phyloP scores from a whole-genome alignment of 2,113 vertebrate genomes.

The Syngnathus floridae region DNA sequence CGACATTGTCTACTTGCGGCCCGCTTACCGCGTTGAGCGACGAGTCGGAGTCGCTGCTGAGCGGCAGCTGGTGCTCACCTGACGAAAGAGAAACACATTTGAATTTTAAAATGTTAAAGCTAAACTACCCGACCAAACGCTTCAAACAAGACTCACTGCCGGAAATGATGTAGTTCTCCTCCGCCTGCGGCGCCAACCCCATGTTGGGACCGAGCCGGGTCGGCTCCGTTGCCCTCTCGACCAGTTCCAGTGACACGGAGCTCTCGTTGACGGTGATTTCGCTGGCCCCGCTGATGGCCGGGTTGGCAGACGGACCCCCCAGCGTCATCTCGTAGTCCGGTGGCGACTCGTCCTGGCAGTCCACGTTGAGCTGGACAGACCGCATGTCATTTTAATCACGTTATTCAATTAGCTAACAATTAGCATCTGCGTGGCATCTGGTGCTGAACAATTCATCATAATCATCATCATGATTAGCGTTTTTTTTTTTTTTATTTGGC shows the following conservation, averaged over 20 bases:
- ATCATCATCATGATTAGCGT: no score
- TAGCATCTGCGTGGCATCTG: no score
- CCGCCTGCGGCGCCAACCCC: conserved; percentile 67
- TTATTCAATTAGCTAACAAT: no score
- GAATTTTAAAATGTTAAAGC: neutral
- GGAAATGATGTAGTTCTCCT: conserved; percentile 73
- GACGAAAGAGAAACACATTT: conserved; percentile 3
- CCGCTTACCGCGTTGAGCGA: conserved; percentile 83
- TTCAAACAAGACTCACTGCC: conserved; percentile 65
- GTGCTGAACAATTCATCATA: no score
- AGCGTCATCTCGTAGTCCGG: conserved; percentile 84
- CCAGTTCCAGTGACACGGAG: conserved; percentile 80
- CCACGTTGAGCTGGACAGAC: conserved; percentile 77
- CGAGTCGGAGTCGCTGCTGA: conserved; percentile 88
- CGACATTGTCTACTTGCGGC: neutral
- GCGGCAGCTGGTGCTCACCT: conserved; percentile 85
- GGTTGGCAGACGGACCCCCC: conserved; percentile 78
- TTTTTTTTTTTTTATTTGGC: no score
- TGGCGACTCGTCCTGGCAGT: conserved; percentile 85
- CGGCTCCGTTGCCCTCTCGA: conserved; percentile 69
- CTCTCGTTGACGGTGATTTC: conserved; percentile 87
- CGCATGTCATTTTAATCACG: no score
- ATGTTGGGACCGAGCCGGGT: conserved; percentile 75
- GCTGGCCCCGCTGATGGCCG: conserved; percentile 80
- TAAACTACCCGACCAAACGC: no score